phyloP scores from a whole-genome alignment of 1,140 invertebrate species.

The Drosophila subpulchrella region DNA sequence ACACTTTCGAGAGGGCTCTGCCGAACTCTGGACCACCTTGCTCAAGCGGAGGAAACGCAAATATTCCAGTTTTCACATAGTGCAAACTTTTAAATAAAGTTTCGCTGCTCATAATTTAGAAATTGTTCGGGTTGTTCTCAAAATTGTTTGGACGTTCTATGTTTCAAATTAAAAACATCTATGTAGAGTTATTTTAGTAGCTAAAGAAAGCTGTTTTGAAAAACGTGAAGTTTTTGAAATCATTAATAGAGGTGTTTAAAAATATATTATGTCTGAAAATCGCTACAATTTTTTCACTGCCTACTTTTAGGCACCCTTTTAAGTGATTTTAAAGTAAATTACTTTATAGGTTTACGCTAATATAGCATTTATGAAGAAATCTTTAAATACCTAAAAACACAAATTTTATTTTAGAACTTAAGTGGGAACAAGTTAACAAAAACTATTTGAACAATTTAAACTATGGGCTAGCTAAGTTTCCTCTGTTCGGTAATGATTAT shows the following conservation, averaged over 20 bases:
- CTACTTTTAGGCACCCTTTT: no score
- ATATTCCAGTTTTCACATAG: not conserved
- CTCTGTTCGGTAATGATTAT: constrained; percentile 11
- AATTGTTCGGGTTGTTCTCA: not conserved
- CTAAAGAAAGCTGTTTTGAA: no score
- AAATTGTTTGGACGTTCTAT: not conserved
- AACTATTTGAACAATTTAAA: not conserved
- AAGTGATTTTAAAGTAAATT: no score
- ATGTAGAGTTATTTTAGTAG: no score
- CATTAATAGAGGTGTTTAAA: not conserved
- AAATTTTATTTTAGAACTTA: no score
- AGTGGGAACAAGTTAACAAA: no score
- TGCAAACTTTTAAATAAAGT: not conserved
- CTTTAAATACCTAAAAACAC: no score
- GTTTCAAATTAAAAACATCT: no score
- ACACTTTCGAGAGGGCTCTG: constrained; percentile 1
- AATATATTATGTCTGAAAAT: no score
- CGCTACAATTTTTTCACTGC: no score
- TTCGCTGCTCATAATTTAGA: not conserved
- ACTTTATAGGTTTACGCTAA: no score
- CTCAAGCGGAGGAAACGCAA: constrained; percentile 12
- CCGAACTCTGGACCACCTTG: constrained; percentile 15
- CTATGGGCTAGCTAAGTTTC: not conserved
- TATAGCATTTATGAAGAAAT: no score
- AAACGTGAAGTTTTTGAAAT: not conserved